A percentile compares a stretch with the other conserved stretches of the same genome.
phyloP scores from a whole-genome alignment of 1,140 invertebrate species.

The Lordiphosa stackelbergi region DNA sequence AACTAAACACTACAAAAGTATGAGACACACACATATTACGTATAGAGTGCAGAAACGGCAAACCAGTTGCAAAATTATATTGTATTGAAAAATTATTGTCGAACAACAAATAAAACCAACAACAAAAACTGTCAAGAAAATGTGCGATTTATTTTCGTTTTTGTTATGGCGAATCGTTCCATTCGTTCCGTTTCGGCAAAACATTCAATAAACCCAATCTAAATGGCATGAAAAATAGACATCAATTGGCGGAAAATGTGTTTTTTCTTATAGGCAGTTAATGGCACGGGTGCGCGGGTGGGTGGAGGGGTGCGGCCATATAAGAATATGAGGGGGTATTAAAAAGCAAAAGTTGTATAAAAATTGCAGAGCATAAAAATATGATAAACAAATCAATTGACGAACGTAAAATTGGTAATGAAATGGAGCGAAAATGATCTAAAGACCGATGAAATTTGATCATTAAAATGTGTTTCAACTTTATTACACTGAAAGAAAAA shows the following conservation, averaged over 20 bases:
- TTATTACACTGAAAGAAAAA: too few relatives aligned
- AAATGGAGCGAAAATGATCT: neutral
- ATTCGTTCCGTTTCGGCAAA: neutral
- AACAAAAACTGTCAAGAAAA: neutral
- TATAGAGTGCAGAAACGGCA: constrained; percentile 52
- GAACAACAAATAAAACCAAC: constrained; percentile 39
- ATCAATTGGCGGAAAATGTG: constrained; percentile 39
- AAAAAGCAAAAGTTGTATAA: neutral
- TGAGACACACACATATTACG: constrained; percentile 40
- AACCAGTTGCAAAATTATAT: constrained; percentile 42
- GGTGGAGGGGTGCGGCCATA: constrained; percentile 1
- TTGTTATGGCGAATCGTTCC: too few relatives aligned
- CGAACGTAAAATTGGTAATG: constrained; percentile 14
- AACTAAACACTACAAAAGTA: constrained; percentile 10
- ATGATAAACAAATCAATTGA: constrained; percentile 43
- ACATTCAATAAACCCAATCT: constrained; percentile 59
- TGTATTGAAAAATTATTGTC: constrained; percentile 66
- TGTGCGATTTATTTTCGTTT: neutral
- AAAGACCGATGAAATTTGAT: too few relatives aligned
- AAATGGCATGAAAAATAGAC: constrained; percentile 62
- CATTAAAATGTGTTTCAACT: too few relatives aligned
- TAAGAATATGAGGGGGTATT: constrained; percentile 4
- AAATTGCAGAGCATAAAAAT: constrained; percentile 30
- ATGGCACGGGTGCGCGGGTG: constrained; percentile 22
- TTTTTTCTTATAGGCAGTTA: constrained; percentile 43